Base-by-base conservation (phyloP, 2,113 vertebrate species). In the Lichenostomus cassidix region DNA sequence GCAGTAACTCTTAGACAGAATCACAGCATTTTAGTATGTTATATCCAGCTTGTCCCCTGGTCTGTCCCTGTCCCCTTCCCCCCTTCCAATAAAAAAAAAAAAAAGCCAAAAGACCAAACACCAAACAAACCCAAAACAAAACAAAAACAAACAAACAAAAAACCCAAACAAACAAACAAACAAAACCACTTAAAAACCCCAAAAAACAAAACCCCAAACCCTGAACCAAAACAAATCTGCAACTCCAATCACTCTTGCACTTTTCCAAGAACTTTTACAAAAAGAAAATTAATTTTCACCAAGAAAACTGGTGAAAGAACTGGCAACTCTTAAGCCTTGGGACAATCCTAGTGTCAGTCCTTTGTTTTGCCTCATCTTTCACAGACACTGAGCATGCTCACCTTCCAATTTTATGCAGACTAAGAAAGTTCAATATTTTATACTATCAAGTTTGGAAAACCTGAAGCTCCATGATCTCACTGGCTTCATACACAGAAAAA, bases 51-150 rank as follows among this genome's bases (percentile, higher is more conserved):
- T 83, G 19, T 10, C 4, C 10, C 7, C 8, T 8, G 1, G 16
- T 29, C 39, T 84, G 10, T 50, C 27, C 42, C 58, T 23, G 18
- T 20, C 18, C 10, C 15, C 21, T 3, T 11, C 4, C 4, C 4
- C 3, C 0, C 3, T 24, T 11, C 3, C 8, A 59, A 37, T 25
- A 2, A n/a, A n/a, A 33, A 10, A 78, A 56, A 13, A 22, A 47
- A 8, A 37, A 37, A 37, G 10, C 37, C 37, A 37, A 37, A 37
- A 37, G 37, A 37, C 37, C 37, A 37, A 37, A 37, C 37, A 37
- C 37, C 37, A 37, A 37, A 37, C 37, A 37, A 37, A 37, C 37
- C 37, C 37, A 37, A 47, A 47, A 47, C 20, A 22, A 47, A 47
- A 47, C 24, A 50, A 50, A 50, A 27, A 13, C 27, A 50, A 27